A percentile compares a stretch with the other conserved stretches of the same genome.
phyloP scores from a whole-genome alignment of 1,140 invertebrate species.

The Glomeris maerens region DNA sequence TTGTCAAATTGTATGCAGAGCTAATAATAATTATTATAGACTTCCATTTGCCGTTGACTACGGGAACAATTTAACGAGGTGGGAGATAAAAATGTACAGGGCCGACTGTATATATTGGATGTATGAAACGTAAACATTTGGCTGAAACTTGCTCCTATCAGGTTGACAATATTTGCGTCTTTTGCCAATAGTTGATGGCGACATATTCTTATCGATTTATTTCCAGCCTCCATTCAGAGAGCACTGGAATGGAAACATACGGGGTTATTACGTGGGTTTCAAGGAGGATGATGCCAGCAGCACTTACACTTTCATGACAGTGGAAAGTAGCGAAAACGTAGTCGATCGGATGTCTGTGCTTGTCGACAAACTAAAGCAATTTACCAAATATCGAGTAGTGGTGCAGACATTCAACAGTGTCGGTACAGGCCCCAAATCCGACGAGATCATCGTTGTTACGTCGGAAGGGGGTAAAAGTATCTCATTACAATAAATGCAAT shows the following conservation, averaged over 20 bases:
- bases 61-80: not conserved
- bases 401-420: constrained; percentile 91
- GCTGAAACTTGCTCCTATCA: not conserved
- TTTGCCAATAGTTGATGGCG: not conserved
- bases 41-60: not conserved
- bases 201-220: constrained; percentile 5
- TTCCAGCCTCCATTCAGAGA: constrained; percentile 55
- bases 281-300: constrained; percentile 65
- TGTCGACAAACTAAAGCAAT: constrained; percentile 66
- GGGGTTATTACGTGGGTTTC: constrained; percentile 80
- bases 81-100: not conserved
- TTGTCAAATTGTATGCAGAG: no score
- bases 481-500: no score
- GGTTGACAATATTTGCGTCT: not conserved
- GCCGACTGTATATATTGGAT: no score
- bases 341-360: constrained; percentile 62
- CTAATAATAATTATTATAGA: no score
- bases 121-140: not conserved
- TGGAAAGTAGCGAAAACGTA: constrained; percentile 76
- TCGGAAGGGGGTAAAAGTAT: constrained; percentile 49
- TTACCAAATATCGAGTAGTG: constrained; percentile 86
- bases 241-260: constrained; percentile 84
- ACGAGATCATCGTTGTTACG: constrained; percentile 76
- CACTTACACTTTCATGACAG: constrained; percentile 78
- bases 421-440: constrained; percentile 76